Percentiles rank a stretch among this genome's conserved stretches.
Evolutionary conservation across 1,140 invertebrate species (phyloP).

Genomic region (Brachionus asplanchnoidis): DNA sequence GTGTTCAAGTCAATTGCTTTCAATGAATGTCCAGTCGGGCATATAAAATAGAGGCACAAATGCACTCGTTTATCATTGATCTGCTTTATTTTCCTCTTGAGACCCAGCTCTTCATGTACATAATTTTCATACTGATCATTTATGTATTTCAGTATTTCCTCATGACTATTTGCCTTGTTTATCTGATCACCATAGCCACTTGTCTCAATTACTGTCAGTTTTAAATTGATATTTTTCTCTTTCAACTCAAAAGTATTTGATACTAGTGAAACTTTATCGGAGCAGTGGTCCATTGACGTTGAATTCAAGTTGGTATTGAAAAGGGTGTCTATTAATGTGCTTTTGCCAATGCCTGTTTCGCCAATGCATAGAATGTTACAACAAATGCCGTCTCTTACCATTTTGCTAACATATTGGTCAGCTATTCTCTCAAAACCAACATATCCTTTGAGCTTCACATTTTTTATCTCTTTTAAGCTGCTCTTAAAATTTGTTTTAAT

Average conservation of each 20-base stretch:
- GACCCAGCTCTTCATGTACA: slow-evolving; percentile 94
- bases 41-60: slow-evolving; percentile 96
- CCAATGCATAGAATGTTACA: slow-evolving; percentile 94
- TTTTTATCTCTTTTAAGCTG: neutral
- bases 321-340: slow-evolving; percentile 95
- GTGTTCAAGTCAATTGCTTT: slow-evolving; percentile 88
- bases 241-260: slow-evolving; percentile 91
- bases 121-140: slow-evolving; percentile 96
- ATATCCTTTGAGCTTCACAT: slow-evolving; percentile 65
- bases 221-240: slow-evolving; percentile 89
- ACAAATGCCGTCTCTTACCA: slow-evolving; percentile 90
- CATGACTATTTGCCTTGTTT: slow-evolving; percentile 94
- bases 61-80: slow-evolving; percentile 94
- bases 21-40: slow-evolving; percentile 83
- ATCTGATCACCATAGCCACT: slow-evolving; percentile 99
- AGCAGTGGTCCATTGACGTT: slow-evolving; percentile 77
- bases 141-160: slow-evolving; percentile 95
- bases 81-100: slow-evolving; percentile 78
- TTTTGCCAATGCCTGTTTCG: slow-evolving; percentile 96
- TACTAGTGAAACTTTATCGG: slow-evolving; percentile 87
- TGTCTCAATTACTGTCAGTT: slow-evolving; percentile 93
- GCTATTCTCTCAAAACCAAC: slow-evolving; percentile 98
- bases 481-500: neutral
- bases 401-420: slow-evolving; percentile 95
- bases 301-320: slow-evolving; percentile 98